phyloP scores from a whole-genome alignment of 2,888 invertebrate genomes.

The Morinoia aosen region DNA sequence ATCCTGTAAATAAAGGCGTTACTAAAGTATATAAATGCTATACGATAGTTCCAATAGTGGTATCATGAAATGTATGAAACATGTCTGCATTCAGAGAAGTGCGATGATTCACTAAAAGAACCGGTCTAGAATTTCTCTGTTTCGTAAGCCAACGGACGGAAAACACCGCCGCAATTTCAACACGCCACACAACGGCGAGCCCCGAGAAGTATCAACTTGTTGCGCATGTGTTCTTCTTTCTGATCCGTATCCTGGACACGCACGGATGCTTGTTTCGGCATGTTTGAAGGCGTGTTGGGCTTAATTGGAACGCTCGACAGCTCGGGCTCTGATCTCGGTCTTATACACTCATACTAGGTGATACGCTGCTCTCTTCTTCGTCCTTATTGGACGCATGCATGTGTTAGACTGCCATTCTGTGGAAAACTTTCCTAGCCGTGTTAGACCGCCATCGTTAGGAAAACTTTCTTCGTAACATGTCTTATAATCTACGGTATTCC shows the following conservation, averaged over 20 bases:
- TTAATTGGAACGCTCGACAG: neutral
- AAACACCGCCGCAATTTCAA: neutral
- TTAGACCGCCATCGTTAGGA: too few species aligned
- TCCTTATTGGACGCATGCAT: too few species aligned
- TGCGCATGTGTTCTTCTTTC: too few species aligned
- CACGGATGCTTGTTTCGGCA: neutral
- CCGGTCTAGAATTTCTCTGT: neutral
- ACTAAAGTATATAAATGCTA: too few species aligned
- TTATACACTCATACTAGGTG: neutral
- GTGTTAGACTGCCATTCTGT: too few species aligned
- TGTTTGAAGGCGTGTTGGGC: neutral
- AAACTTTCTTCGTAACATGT: too few species aligned
- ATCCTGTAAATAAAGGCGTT: too few species aligned
- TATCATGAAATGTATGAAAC: too few species aligned
- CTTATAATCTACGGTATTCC: too few species aligned
- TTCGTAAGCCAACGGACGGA: neutral
- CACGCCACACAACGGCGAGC: too few species aligned
- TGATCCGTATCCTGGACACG: neutral
- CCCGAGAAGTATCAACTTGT: neutral
- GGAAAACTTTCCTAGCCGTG: neutral
- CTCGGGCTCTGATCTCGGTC: neutral
- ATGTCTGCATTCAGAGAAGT: neutral
- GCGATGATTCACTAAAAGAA: neutral
- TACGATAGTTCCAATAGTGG: too few species aligned
- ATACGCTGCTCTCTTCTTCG: neutral